Percentiles rank a stretch among this genome's conserved stretches.
phyloP scores from a whole-genome alignment of 2,113 vertebrate genomes.

The Aptenodytes forsteri region DNA sequence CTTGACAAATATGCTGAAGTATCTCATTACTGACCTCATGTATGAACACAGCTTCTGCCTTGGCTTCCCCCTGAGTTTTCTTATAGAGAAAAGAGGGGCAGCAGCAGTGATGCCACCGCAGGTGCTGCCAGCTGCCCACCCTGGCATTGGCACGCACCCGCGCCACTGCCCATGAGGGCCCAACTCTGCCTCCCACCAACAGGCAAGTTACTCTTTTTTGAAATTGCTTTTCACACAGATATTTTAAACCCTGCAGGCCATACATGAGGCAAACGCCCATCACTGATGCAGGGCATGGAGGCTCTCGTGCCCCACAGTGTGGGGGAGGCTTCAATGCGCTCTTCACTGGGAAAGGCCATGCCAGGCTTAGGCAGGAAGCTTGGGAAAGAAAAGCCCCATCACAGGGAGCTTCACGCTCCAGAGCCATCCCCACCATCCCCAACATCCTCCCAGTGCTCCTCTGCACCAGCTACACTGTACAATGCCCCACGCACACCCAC shows the following conservation, averaged over 20 bases:
- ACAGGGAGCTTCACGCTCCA: not conserved
- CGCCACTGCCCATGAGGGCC: fast-evolving
- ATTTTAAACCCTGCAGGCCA: not conserved
- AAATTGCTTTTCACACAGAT: not conserved
- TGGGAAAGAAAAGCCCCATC: not conserved
- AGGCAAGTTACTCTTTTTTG: not conserved
- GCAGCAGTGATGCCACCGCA: fast-evolving
- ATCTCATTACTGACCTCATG: not conserved
- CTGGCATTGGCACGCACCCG: no score
- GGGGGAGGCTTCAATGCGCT: fast-evolving
- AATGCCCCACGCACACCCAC: fast-evolving
- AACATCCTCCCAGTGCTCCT: not conserved
- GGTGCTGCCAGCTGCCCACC: not conserved
- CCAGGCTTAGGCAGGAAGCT: not conserved
- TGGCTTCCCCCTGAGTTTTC: not conserved
- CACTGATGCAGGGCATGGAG: fast-evolving
- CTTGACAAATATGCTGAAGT: not conserved
- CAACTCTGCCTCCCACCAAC: not conserved
- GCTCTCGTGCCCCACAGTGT: fast-evolving
- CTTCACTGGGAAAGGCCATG: not conserved
- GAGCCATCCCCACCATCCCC: not conserved
- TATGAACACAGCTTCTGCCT: fast-evolving
- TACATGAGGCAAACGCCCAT: not conserved
- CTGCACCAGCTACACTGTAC: not conserved
- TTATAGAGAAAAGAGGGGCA: not conserved